phyloP scores from a whole-genome alignment of 2,113 vertebrate species.

The Hemichromis elongatus region DNA sequence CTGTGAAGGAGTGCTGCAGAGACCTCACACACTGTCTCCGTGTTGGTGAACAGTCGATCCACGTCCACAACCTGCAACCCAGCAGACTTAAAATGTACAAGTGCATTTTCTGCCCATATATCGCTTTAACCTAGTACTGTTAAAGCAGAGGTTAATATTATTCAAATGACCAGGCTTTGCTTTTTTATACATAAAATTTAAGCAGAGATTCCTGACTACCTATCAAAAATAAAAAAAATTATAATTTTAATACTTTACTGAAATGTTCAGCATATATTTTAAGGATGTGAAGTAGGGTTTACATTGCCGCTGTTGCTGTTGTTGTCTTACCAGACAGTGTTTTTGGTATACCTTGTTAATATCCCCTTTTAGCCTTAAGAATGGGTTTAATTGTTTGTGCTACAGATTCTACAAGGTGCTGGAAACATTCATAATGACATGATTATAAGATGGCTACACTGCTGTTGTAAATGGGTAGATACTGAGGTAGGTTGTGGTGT shows the following conservation, averaged over 20 bases:
- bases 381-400: neutral
- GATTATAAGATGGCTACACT: neutral
- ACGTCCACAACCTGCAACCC: conserved; percentile 82
- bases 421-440: neutral
- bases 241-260: neutral
- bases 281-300: neutral
- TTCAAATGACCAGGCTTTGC: neutral
- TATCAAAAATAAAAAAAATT: neutral
- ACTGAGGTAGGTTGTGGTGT: neutral
- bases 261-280: neutral
- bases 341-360: neutral
- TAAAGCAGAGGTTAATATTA: neutral
- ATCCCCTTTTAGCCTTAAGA: neutral
- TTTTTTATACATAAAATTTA: neutral
- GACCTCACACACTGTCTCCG: conserved; percentile 87
- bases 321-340: neutral
- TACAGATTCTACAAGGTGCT: neutral
- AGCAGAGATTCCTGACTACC: neutral
- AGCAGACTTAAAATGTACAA: neutral
- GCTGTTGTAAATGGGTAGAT: neutral
- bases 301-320: neutral
- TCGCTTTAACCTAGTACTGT: neutral
- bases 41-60: conserved; percentile 92
- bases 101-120: neutral
- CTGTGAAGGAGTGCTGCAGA: conserved; percentile 84